Evolutionary conservation across 2,888 invertebrate species (phyloP).

Genomic region (Acleris emargana): DNA sequence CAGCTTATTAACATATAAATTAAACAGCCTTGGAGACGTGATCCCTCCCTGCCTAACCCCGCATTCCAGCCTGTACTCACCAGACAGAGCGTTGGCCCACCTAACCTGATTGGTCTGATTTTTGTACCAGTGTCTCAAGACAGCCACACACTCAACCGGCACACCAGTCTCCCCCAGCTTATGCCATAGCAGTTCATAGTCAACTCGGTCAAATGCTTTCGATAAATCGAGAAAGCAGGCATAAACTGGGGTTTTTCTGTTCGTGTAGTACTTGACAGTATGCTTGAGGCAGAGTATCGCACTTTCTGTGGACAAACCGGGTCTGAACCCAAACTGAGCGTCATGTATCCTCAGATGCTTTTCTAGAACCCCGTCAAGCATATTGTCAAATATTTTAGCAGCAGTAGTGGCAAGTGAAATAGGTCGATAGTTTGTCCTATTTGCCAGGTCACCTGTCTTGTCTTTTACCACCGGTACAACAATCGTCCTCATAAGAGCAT

Average conservation of each 20-base stretch:
- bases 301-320: background rate
- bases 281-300: background rate
- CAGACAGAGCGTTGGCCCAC: background rate
- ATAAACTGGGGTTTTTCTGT: background rate
- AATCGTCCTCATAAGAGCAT: background rate
- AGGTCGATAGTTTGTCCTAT: background rate
- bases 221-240: background rate
- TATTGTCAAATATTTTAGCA: background rate
- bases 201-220: background rate
- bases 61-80: background rate
- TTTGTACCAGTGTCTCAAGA: background rate
- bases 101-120: background rate
- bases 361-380: background rate
- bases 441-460: background rate
- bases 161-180: background rate
- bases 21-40: background rate
- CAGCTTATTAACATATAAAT: constrained; percentile 1
- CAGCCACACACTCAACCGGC: background rate
- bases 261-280: background rate
- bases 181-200: background rate
- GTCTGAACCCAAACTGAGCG: too few species aligned
- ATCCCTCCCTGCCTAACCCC: background rate
- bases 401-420: background rate
- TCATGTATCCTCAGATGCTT: background rate
- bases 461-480: background rate